Conservation (phyloP, 2,888 invertebrate species). For the Leptothorax acervorum region DNA sequence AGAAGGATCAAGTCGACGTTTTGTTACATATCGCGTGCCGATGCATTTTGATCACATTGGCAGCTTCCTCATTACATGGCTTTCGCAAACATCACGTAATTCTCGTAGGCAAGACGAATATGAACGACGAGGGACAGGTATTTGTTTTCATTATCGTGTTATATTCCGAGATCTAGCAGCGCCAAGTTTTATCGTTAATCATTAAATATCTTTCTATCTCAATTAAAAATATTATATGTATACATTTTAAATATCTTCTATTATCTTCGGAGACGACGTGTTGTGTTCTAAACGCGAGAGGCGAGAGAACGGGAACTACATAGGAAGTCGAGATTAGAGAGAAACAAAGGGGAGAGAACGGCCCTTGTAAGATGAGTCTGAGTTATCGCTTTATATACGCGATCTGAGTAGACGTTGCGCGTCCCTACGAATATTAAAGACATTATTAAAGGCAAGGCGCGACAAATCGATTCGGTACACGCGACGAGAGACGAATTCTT, state of each 20-base stretch:
- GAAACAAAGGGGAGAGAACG: not conserved
- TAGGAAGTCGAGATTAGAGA: not conserved
- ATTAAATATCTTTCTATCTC: too few species aligned
- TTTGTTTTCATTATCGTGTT: too few species aligned
- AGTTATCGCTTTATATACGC: not conserved
- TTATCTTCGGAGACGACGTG: not conserved
- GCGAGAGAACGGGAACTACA: not conserved
- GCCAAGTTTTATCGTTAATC: too few species aligned
- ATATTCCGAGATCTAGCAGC: too few species aligned
- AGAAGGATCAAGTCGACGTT: not conserved
- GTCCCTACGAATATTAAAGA: not conserved
- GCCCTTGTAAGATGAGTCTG: not conserved
- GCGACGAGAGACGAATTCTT: not conserved
- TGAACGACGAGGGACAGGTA: not conserved
- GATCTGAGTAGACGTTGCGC: not conserved
- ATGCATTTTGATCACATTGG: not conserved
- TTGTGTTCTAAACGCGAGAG: not conserved
- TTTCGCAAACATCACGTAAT: not conserved
- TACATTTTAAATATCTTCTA: too few species aligned
- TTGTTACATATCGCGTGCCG: not conserved
- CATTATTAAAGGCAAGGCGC: conserved; percentile 3
- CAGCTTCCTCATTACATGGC: not conserved
- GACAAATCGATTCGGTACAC: conserved; percentile 13
- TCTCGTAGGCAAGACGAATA: not conserved
- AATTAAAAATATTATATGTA: too few species aligned